phyloP scores from a whole-genome alignment of 1,140 invertebrate genomes.

The Formica selysi region DNA sequence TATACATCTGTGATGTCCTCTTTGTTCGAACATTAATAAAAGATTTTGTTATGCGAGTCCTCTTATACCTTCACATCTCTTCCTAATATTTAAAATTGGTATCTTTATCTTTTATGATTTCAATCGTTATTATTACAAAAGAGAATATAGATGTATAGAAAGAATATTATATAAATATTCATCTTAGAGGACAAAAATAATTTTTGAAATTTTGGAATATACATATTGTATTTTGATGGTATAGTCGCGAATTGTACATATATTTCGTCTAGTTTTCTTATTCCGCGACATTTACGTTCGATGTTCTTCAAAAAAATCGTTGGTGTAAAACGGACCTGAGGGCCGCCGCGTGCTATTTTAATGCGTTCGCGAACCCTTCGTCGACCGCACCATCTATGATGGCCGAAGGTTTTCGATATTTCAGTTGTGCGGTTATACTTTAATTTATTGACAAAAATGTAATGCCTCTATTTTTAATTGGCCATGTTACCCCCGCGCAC shows the following conservation, averaged over 20 bases:
- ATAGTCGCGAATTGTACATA: neutral
- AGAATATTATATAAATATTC: neutral
- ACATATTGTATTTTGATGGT: too few species aligned
- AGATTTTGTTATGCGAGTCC: slow-evolving; percentile 36
- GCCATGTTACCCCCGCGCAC: slow-evolving; percentile 78
- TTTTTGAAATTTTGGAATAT: neutral
- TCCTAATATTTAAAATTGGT: neutral
- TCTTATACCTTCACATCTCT: neutral
- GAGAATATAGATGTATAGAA: neutral
- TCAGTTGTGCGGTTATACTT: slow-evolving; percentile 82
- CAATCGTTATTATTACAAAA: neutral
- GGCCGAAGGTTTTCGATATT: slow-evolving; percentile 81
- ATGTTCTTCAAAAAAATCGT: neutral
- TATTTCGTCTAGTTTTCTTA: neutral
- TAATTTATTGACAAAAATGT: slow-evolving; percentile 85
- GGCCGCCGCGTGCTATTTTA: neutral
- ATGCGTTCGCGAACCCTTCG: slow-evolving; percentile 17
- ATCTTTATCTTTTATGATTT: neutral
- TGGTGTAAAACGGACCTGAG: neutral
- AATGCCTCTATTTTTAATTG: slow-evolving; percentile 79
- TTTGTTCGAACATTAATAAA: slow-evolving; percentile 57
- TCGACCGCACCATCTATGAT: slow-evolving; percentile 76
- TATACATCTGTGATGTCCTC: slow-evolving; percentile 43
- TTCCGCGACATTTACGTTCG: neutral
- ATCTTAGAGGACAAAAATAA: neutral